Evolutionary conservation across 2,888 invertebrate species (phyloP), one percentile per base, ranked within the genome.

Genomic region (Ommatoiulus sabulosus): DNA sequence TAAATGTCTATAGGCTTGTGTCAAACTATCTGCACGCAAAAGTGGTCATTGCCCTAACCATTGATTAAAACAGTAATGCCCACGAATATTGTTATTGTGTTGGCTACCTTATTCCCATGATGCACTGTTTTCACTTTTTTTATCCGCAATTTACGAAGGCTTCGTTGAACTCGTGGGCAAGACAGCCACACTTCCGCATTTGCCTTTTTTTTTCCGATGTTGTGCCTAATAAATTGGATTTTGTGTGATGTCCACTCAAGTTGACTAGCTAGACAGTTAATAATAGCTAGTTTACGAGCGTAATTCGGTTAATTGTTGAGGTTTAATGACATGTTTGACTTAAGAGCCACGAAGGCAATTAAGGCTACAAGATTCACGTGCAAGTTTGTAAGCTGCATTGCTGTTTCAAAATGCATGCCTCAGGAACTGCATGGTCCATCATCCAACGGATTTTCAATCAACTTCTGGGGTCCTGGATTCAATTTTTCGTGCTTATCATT

Each of bases 41-140:
- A 63, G 4, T 63, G 63, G 63, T 63, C 63, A 63, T 63, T 63
- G 63, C 63, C 63, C 63, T 63, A 63, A 63, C 63, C 63, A 63
- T 63, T 63, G 63, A 63, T 63, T 63, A 20, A 8, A 63, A 0
- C 15, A 35, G 35, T 35, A 20, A 20, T 63, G 20, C 20, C 20
- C 20, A 20, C 4, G 63, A 63, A 63, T 63, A 63, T 63, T 63
- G 8, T 63, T 63, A 63, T 63, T 20, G 20, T 63, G 20, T n/a
- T 15, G 10, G 20, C 20, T 20, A 63, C 20, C 20, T 20, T 15
- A 20, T 63, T 63, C 63, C 63, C 63, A 48, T 63, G 63, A 48
- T 48, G 63, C 20, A 15, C 2, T 63, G 63, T 63, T 63, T 63
- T 63, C 15, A 63, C 57, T 5, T n/a, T 63, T 63, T 63, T 63